These are phyloP conservation scores for Xyliphius kryptos DNA, from an alignment of 2,113 vertebrate genomes.

Conservation along the genomic window DNA sequence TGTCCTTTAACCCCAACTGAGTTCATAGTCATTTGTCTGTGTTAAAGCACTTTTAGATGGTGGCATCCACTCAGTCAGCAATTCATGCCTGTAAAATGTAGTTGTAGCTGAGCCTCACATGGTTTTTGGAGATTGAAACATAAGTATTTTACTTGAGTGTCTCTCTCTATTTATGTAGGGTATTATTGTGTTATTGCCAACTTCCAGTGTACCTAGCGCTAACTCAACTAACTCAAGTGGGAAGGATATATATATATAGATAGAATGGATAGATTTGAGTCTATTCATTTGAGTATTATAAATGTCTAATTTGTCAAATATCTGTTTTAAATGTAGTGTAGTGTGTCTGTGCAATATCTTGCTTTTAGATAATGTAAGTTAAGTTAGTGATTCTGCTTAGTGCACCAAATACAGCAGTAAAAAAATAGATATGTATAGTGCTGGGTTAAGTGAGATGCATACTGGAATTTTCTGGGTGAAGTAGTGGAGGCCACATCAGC, in stretches of 20 bases:
- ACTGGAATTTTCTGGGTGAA: constrained; percentile 65
- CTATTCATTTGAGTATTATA: constrained; percentile 63
- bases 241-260: too few species aligned
- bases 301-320: constrained; percentile 50
- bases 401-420: neutral
- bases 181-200: constrained; percentile 51
- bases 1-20: constrained; percentile 54
- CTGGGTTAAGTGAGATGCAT: constrained; percentile 70
- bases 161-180: constrained; percentile 46
- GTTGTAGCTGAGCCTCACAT: constrained; percentile 38
- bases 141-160: constrained; percentile 25
- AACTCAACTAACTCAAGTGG: neutral
- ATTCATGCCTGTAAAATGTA: constrained; percentile 26
- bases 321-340: constrained; percentile 39
- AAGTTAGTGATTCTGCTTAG: constrained; percentile 38
- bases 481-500: constrained; percentile 65
- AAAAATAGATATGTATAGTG: constrained; percentile 24
- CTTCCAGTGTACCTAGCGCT: constrained; percentile 77
- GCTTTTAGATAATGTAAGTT: neutral
- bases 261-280: too few species aligned
- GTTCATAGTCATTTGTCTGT: constrained; percentile 54
- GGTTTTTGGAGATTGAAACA: constrained; percentile 36
- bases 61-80: constrained; percentile 41
- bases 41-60: constrained; percentile 42
- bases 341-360: too few species aligned